Base-by-base conservation (phyloP, 1,140 invertebrate species). In the Drosophila bocki region DNA sequence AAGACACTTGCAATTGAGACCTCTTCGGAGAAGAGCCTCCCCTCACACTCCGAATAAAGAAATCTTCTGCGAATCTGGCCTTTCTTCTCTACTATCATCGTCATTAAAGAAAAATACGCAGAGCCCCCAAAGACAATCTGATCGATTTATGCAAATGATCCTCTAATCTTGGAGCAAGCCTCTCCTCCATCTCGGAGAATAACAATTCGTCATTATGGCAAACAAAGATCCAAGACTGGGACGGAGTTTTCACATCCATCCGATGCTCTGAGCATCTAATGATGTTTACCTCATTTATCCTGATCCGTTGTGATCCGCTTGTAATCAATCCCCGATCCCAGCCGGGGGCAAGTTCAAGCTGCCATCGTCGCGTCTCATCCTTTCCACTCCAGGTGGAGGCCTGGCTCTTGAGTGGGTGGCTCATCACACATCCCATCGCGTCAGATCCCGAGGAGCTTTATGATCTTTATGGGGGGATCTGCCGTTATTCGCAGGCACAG, bases 191-290 rank as follows among this genome's bases (percentile, higher is more conserved):
- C 42, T 26, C 57, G 9, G 22, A 37, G 59, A 75, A 75, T 76
- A 75, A 57, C 72, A 75, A 75, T 75, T 76, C 72, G 72, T 76
- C 72, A 76, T 76, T 76, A 65, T 75, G 71, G 72, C 71, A 76
- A 76, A 76, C 74, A 76, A 69, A 75, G 71, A 75, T 64, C 39
- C 44, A 42, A 39, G 42, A 3, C 17, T 0, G 0, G 15, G 51
- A 4, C 17, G 33, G 22, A 50, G 71, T 74, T 60, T 72, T 74
- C 70, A 71, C 50, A 39, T 62, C 69, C 59, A 59, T 63, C 42
- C 59, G 41, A 48, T 32, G 42, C 58, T 68, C 17, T 3, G 53
- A 56, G 53, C 65, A 35, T 70, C 72, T 75, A 76, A 76, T 76
- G 74, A 75, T 75, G 60, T 76, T 75, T 75, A 65, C 72, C 71